phyloP scores from a whole-genome alignment of 2,113 vertebrate species.

The Lonchura striata region DNA sequence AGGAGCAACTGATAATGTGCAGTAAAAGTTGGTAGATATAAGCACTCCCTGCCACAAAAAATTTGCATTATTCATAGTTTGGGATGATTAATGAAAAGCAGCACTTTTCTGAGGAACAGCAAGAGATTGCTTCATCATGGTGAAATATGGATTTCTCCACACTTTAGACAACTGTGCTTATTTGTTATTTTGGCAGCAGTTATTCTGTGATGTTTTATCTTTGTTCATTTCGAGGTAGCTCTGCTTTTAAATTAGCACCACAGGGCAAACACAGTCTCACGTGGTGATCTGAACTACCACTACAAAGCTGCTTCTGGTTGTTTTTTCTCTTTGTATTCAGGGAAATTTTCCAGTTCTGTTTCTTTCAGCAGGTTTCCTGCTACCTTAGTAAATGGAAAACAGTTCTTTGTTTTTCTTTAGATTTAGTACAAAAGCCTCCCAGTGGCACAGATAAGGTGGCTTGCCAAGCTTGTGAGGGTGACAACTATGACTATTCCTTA shows the following conservation, averaged over 20 bases:
- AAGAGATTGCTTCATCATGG: neutral
- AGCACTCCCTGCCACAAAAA: neutral
- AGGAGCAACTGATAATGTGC: neutral
- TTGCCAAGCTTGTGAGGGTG: neutral
- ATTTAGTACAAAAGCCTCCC: neutral
- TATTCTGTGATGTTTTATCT: neutral
- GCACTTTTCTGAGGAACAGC: neutral
- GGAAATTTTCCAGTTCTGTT: neutral
- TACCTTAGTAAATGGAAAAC: neutral
- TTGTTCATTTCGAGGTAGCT: neutral
- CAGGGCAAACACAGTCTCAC: neutral
- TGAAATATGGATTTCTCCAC: neutral
- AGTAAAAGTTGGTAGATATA: neutral
- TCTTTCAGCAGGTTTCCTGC: neutral
- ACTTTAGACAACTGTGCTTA: neutral
- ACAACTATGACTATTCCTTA: neutral
- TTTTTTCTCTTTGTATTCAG: neutral
- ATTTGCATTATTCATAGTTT: slow-evolving; percentile 24
- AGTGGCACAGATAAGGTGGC: neutral
- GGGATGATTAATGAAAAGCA: neutral
- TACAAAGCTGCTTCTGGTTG: neutral
- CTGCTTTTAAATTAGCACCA: slow-evolving; percentile 31
- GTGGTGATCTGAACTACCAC: neutral
- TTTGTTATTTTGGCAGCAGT: neutral
- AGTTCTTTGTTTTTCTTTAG: neutral